Evolutionary conservation across 2,797 vertebrate species (phyloP).

Genomic region (Cercopithecus petaurista): DNA sequence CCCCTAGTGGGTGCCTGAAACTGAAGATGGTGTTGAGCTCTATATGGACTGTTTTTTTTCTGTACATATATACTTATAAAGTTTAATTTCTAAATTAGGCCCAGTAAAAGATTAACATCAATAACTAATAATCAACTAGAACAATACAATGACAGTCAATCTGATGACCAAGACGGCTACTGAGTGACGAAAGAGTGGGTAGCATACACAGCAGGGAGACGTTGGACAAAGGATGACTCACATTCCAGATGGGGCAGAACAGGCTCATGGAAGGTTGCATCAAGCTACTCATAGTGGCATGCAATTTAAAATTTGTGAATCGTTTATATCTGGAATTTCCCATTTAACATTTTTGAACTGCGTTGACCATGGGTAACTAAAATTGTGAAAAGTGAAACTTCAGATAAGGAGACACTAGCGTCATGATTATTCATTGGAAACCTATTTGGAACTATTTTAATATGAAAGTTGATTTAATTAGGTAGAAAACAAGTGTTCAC

Average conservation of each 20-base stretch:
- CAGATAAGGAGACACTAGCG: not conserved
- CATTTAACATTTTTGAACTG: not conserved
- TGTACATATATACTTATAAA: not conserved
- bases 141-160: not conserved
- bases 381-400: not conserved
- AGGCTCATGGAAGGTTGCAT: not conserved
- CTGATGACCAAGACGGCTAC: not conserved
- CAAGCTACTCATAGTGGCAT: too few relatives aligned
- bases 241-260: not conserved
- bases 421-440: slow-evolving; percentile 12
- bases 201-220: not conserved
- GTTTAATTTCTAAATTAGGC: not conserved
- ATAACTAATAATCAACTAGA: not conserved
- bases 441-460: not conserved
- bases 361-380: not conserved
- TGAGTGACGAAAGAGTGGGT: not conserved
- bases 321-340: not conserved
- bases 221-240: not conserved
- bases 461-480: slow-evolving; percentile 7
- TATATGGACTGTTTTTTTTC: not conserved
- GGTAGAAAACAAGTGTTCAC: not conserved
- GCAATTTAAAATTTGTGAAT: not conserved
- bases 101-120: not conserved
- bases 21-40: not conserved
- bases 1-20: not conserved